Evolutionary conservation across 2,113 vertebrate genomes (phyloP), one percentile per base, ranked within the genome.

Genomic region (Eclectus roratus): DNA sequence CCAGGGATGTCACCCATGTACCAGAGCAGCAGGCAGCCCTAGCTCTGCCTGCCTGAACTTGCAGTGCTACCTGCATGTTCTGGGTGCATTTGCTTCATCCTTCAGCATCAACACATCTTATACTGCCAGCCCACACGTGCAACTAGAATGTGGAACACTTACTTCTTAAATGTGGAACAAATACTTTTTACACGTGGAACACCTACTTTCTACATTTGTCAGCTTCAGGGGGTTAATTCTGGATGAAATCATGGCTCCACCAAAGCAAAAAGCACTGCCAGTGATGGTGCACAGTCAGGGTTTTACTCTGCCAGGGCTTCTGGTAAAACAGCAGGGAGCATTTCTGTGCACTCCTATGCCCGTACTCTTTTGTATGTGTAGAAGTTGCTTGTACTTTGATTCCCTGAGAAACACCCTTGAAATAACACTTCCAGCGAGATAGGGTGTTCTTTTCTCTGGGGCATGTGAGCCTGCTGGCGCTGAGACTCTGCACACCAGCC

Each of bases 401-500:
- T 92, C 65, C 35, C 47, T 58, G 89, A 79, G 86, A 81, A 95
- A 85, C 49, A 96, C 91, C 61, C 93, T 91, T 93, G 73, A 96
- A 91, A 81, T 76, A 88, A 94, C 95, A 84, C 78, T 95, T 84
- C 24, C 86, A 94, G 56, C 0, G n/a, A 94, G 92, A 96, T 93
- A 94, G 80, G 0, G 28, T 92, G 91, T 94, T 95, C 92, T 74
- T 80, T 84, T 79, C 69, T 41, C 61, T 23, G 31, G 69, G 83
- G 61, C 93, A 94, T 25, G 61, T 95, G 92, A 94, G 88, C 83
- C 60, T 71, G 83, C 93, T 96, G 95, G 93, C 94, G 81, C 64
- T 23, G 60, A 68, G 44, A 27, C 63, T n/a, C 61, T 44, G 63
- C 69, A 60, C 83, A 81, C 28, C 73, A 61, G 83, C 88, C 91